Evolutionary conservation across 2,113 vertebrate species (phyloP).

Genomic region (Clupea harengus): DNA sequence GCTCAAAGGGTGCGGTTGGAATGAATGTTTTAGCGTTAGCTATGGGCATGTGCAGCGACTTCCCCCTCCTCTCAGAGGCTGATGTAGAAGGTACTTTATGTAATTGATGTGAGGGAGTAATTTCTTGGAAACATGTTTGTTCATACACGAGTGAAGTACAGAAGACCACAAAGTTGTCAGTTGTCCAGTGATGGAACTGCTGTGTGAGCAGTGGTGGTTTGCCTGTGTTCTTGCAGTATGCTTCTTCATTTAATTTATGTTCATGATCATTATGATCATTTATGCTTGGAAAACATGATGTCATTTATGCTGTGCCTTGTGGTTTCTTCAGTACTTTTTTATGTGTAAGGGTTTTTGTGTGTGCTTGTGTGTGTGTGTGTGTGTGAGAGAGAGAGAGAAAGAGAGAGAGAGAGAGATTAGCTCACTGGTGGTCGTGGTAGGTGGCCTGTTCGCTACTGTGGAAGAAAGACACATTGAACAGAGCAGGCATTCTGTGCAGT

Average conservation of each 20-base stretch:
- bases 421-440: neutral
- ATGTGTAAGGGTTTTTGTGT: neutral
- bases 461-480: neutral
- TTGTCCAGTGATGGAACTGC: neutral
- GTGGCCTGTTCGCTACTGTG: neutral
- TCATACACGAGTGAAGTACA: too few relatives aligned
- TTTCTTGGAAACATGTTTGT: neutral
- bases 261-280: too few relatives aligned
- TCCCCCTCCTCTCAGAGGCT: neutral
- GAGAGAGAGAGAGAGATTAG: neutral
- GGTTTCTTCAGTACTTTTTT: neutral
- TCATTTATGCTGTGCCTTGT: neutral
- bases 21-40: neutral
- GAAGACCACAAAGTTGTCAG: too few relatives aligned
- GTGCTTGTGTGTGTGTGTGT: neutral
- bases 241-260: neutral
- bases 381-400: neutral
- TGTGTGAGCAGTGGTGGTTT: neutral
- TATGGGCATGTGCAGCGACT: neutral
- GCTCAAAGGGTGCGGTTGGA: conserved; percentile 21
- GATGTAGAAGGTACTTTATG: neutral
- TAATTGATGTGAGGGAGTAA: neutral
- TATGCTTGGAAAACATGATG: neutral
- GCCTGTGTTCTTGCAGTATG: neutral
- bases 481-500: conserved; percentile 1